Evolutionary conservation across 1,140 invertebrate species (phyloP).

Genomic region (Aplysia californica): DNA sequence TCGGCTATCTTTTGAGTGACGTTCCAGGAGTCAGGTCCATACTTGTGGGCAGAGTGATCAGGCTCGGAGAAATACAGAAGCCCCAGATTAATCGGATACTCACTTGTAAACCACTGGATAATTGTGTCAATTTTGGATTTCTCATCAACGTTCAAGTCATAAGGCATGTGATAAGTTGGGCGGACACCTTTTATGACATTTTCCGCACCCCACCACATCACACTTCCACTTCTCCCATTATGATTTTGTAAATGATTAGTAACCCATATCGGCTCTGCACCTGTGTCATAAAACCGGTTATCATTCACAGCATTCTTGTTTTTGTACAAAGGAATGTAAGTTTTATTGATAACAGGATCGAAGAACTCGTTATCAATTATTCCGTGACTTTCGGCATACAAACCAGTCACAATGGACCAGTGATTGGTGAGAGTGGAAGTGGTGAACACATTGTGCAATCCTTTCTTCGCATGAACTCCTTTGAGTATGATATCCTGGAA

Average conservation of each 20-base stretch:
- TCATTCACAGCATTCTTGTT: slow-evolving; percentile 2
- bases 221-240: slow-evolving; percentile 7
- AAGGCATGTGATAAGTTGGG: slow-evolving; percentile 41
- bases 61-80: slow-evolving; percentile 81
- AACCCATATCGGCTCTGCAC: slow-evolving; percentile 13
- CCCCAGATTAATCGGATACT: slow-evolving; percentile 71
- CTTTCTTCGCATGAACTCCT: slow-evolving; percentile 54
- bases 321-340: slow-evolving; percentile 45
- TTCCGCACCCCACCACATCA: slow-evolving; percentile 41
- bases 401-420: slow-evolving; percentile 80
- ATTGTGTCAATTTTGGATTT: slow-evolving; percentile 73
- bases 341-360: slow-evolving; percentile 71
- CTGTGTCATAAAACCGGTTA: slow-evolving; percentile 14
- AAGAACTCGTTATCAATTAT: slow-evolving; percentile 78
- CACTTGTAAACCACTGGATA: slow-evolving; percentile 76
- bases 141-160: slow-evolving; percentile 56
- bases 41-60: slow-evolving; percentile 71
- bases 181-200: slow-evolving; percentile 41
- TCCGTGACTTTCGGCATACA: slow-evolving; percentile 81
- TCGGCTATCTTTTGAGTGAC: slow-evolving; percentile 49
- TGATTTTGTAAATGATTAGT: slow-evolving; percentile 20
- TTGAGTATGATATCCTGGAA: slow-evolving; percentile 59
- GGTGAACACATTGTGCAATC: slow-evolving; percentile 72
- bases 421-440: slow-evolving; percentile 87
- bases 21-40: slow-evolving; percentile 61